Conservation (phyloP, 2,797 vertebrate species). For the Holocentrus rufus region DNA sequence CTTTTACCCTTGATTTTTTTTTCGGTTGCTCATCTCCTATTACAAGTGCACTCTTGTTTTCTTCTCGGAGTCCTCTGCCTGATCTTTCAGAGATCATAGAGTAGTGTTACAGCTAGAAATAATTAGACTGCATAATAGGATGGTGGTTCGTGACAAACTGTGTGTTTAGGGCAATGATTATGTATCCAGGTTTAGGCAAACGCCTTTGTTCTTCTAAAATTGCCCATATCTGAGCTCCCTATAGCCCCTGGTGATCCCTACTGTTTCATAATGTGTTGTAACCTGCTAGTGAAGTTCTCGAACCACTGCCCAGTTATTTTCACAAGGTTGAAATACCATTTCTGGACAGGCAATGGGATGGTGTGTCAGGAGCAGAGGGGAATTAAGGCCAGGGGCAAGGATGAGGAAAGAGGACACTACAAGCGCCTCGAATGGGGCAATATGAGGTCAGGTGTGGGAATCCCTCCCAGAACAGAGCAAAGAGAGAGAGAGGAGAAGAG, state of each 20-base stretch:
- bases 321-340: conserved; percentile 12
- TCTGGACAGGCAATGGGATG: conserved; percentile 38
- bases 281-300: conserved; percentile 54
- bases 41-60: conserved; percentile 36
- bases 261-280: conserved; percentile 63
- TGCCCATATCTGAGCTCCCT: conserved; percentile 45
- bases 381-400: conserved; percentile 36
- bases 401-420: conserved; percentile 36
- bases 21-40: conserved; percentile 35
- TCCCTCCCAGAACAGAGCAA: conserved; percentile 43
- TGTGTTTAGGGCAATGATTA: conserved; percentile 67
- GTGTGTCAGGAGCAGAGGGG: conserved; percentile 32
- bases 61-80: conserved; percentile 29
- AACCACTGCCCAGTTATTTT: conserved; percentile 56
- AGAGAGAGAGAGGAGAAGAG: conserved; percentile 23
- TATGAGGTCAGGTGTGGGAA: conserved; percentile 64
- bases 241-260: conserved; percentile 51
- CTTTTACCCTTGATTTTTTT: conserved; percentile 37
- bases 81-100: conserved; percentile 36
- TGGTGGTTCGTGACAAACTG: conserved; percentile 59
- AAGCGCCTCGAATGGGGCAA: conserved; percentile 44
- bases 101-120: conserved; percentile 58
- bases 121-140: conserved; percentile 66
- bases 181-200: conserved; percentile 51
- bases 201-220: conserved; percentile 69